Conservation (phyloP, 2,888 invertebrate species). For the Tridacna crocea region DNA sequence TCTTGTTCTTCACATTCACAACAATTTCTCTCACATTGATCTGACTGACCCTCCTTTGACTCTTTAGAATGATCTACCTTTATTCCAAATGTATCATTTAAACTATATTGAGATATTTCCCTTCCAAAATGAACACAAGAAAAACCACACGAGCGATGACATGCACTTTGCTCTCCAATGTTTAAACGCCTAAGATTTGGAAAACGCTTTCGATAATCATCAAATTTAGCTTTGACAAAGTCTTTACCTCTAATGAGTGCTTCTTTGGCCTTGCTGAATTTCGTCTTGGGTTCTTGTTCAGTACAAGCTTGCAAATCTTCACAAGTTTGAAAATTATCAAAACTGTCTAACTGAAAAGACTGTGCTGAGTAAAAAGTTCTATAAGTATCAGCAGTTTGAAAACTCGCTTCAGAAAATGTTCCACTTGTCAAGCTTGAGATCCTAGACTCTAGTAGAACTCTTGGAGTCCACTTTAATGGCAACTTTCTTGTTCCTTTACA, state of each 20-base stretch:
- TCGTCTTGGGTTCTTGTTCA: conserved; percentile 38
- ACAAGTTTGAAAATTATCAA: conserved; percentile 58
- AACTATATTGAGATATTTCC: conserved; percentile 54
- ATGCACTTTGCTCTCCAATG: conserved; percentile 25
- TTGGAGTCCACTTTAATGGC: conserved; percentile 52
- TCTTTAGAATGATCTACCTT: conserved; percentile 25
- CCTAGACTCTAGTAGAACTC: conserved; percentile 45
- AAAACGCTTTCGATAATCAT: conserved; percentile 42
- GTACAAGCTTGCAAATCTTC: conserved; percentile 40
- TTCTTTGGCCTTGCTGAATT: conserved; percentile 50
- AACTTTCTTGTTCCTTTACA: conserved; percentile 21
- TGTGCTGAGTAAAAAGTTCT: conserved; percentile 52
- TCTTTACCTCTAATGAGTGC: conserved; percentile 49
- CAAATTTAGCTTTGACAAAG: conserved; percentile 58
- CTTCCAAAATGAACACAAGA: conserved; percentile 54
- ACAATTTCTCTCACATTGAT: conserved; percentile 9
- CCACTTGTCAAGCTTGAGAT: conserved; percentile 41
- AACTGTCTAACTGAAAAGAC: conserved; percentile 54
- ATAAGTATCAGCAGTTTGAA: conserved; percentile 55
- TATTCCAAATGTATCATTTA: conserved; percentile 34
- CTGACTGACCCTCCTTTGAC: not conserved
- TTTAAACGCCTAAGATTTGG: conserved; percentile 23
- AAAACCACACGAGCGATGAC: conserved; percentile 55
- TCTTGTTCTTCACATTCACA: not conserved
- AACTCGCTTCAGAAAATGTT: conserved; percentile 49